Evolutionary conservation across 1,140 invertebrate genomes (phyloP), one percentile per base, ranked within the genome.

Genomic region (Heliconius nattereri): DNA sequence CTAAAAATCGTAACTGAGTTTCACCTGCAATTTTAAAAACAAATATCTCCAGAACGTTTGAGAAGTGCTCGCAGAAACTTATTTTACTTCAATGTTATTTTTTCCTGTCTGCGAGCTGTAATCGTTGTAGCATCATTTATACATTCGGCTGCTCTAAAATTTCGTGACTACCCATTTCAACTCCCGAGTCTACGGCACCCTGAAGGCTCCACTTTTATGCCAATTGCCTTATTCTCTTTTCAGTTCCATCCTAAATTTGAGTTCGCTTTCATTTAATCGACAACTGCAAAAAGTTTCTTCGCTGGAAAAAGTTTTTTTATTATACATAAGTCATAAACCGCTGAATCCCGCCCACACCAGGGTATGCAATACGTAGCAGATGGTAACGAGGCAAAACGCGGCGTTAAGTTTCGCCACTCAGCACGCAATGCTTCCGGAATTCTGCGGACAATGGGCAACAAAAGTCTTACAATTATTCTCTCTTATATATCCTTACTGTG

Each of bases 21-120:
- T 73, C 37, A 79, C 80, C 73, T 75, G 79, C 78, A 81, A 84
- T 85, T 86, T 86, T 81, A 80, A 79, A 85, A 81, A 86, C 84
- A 87, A 87, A 87, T 84, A 81, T 78, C 60, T 52, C 57, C 54
- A 72, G 49, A 49, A 79, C 60, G 35, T 79, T 32, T 73, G 52
- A 19, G 60, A 74, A 73, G 71, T 60, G 49, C 26, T 57, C 49
- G 37, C 6, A 32, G 52, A 78, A 37, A 72, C 54, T 66, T 78
- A 78, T 78, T 78, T 70, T 71, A 66, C 37, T 72, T 72, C 7
- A 71, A 73, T 78, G 32, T 52, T 71, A 71, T 73, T 76, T 49
- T 29, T 76, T 76, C 23, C 19, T 72, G 37, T 23, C n/a, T 66
- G 66, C 23, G 49, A 73, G 45, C 29, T 19, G 52, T 75, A 71